Base-by-base conservation (phyloP, 2,888 invertebrate genomes). In the Orchesella flavescens region DNA sequence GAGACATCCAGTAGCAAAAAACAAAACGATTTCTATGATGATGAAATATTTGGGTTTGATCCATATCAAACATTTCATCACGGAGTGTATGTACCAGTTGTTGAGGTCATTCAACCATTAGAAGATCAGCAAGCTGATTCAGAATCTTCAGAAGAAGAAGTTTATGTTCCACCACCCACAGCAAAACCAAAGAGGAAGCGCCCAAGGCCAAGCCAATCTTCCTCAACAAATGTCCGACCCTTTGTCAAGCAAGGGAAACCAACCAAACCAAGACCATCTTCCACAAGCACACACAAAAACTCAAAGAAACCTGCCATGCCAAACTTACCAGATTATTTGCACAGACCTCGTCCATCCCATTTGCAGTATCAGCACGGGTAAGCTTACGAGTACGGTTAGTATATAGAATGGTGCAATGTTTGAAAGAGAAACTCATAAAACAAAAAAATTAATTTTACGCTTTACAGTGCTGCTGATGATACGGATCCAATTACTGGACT, bases 31-130 rank as follows among this genome's bases (percentile, higher is more conserved):
- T 88, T 88, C 68, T 88, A 88, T 46, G 88, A 88, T 71, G 88
- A 88, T 66, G 88, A 88, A 72, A 88, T 88, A n/a, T 88, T 88
- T 75, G 88, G 88, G 0, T 88, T 85, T 77, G 88, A 88, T 76
- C 88, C 88, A 4, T 88, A 88, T 23, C 88, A 88, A 85, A 88
- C 87, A 5, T 88, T 88, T 46, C 83, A 86, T 23, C 88, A 88
- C 72, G 88, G 88, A 13, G 88, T 88, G 10, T 88, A 88, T 34
- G 87, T 88, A 5, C 87, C 88, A 12, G 71, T 86, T 0, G 85
- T 86, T 1, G 86, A 87, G 43, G 72, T 75, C 21, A 81, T 75
- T 44, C 83, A 83, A 24, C 79, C 85, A 0, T 17, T 83, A 34
- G 65, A 83, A 49, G 79, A 82, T 65, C 74, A 71, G 13, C 68